Evolutionary conservation across 2,113 vertebrate species (phyloP).

Genomic region (Aepyceros melampus): DNA sequence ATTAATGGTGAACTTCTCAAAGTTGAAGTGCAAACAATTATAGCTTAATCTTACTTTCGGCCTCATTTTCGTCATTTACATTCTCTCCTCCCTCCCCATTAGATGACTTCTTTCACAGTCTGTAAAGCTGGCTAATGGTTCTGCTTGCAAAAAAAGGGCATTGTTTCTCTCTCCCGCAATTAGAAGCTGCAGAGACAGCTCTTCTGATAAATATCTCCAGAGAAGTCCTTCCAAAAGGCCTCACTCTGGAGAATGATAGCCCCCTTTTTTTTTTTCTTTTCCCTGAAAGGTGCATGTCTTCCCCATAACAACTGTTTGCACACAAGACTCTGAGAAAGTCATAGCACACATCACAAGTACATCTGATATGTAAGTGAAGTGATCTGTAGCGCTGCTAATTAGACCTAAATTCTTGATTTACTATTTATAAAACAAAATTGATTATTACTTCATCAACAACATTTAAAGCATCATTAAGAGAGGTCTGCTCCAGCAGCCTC

Average conservation of each 20-base stretch:
- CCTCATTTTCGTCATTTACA: constrained; percentile 77
- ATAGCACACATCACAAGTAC: constrained; percentile 75
- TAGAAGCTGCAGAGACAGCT: constrained; percentile 71
- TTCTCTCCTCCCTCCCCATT: constrained; percentile 81
- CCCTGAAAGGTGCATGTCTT: constrained; percentile 62
- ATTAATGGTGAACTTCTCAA: constrained; percentile 85
- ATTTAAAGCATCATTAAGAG: constrained; percentile 95
- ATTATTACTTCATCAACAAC: constrained; percentile 97
- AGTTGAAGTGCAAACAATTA: constrained; percentile 86
- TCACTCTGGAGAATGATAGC: constrained; percentile 41
- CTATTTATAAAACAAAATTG: constrained; percentile 93
- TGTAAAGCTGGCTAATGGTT: constrained; percentile 82
- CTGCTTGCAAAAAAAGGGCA: constrained; percentile 65
- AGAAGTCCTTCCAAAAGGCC: constrained; percentile 44
- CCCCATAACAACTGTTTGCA: constrained; percentile 77
- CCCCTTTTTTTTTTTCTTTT: neutral
- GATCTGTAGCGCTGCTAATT: constrained; percentile 89
- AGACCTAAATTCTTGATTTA: constrained; percentile 90
- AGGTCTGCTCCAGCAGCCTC: constrained; percentile 91
- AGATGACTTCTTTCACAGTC: constrained; percentile 82
- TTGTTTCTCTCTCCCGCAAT: constrained; percentile 75
- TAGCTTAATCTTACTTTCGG: constrained; percentile 82
- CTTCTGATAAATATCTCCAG: constrained; percentile 34
- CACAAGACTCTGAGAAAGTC: constrained; percentile 79
- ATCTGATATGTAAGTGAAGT: constrained; percentile 85